A percentile compares a stretch with the other conserved stretches of the same genome.
phyloP scores from a whole-genome alignment of 2,888 invertebrate genomes.

The Cylindroiulus punctatus region DNA sequence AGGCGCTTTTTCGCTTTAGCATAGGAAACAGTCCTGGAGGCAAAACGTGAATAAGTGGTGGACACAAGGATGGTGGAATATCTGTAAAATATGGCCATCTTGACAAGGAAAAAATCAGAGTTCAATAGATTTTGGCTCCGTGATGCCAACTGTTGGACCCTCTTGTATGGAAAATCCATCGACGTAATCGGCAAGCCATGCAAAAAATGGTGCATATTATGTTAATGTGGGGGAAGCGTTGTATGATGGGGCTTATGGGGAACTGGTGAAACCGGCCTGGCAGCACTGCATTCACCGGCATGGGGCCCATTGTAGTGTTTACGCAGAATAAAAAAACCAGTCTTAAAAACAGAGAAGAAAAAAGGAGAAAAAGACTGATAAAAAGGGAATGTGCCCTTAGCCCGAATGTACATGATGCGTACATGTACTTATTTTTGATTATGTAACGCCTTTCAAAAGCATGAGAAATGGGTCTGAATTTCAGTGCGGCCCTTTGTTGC shows the following conservation, averaged over 20 bases:
- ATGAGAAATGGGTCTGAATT: conserved; percentile 54
- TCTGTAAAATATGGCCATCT: conserved; percentile 36
- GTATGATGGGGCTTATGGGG: neutral
- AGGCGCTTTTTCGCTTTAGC: neutral
- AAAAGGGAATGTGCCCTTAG: conserved; percentile 49
- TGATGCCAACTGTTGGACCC: conserved; percentile 24
- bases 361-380: conserved; percentile 39
- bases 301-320: conserved; percentile 45
- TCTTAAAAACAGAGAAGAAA: conserved; percentile 49
- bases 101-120: conserved; percentile 18
- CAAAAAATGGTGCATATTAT: conserved; percentile 39
- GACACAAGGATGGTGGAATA: neutral
- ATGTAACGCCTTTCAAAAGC: conserved; percentile 54
- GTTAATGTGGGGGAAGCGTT: conserved; percentile 18
- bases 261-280: conserved; percentile 25
- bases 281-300: conserved; percentile 8
- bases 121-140: conserved; percentile 12
- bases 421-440: conserved; percentile 53
- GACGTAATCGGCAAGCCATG: conserved; percentile 25
- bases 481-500: conserved; percentile 49
- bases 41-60: conserved; percentile 25
- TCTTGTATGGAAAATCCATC: conserved; percentile 15
- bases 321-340: conserved; percentile 48
- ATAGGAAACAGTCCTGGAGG: neutral
- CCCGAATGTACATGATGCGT: conserved; percentile 17